Base-by-base conservation (phyloP, 2,888 invertebrate genomes). In the Ferdinandea cuprea region DNA sequence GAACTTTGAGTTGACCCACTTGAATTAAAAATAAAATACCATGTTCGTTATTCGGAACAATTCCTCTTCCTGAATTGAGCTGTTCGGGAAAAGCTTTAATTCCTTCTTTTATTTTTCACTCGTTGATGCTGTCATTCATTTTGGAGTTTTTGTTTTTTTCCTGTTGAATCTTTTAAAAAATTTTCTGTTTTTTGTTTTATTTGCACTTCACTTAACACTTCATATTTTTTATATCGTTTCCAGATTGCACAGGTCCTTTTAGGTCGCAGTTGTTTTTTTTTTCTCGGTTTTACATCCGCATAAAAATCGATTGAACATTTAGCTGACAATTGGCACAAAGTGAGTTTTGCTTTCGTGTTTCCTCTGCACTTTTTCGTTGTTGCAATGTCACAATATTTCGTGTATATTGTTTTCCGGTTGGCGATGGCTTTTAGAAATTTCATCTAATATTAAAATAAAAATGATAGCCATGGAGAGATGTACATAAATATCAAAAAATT, bases 341-440 rank as follows among this genome's bases (percentile, higher is more conserved):
- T 71, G 80, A 81, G 58, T 76, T 81, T 46, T 71, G 63, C 63
- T 69, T 80, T 63, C 63, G 76, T 35, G 65, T 81, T 30, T 65
- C 76, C 76, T 63, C 25, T 0, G 1, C 15, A 40, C 21, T 58
- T 58, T 58, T 25, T 28, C 56, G 32, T 61, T 65, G 71, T n/a
- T 58, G 48, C 48, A 48, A 44, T 56, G 54, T 37, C 28, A 74
- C 56, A 74, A 61, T 48, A 56, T 69, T 80, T 78, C 74, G 19
- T 35, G 48, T 56, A 69, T 61, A 76, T 76, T 80, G 76, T 80
- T 76, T 80, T 76, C 80, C 76, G 80, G 58, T 69, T 52, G 28
- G 63, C 37, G 63, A 65, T 76, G 76, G 46, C 63, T 76, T 81
- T 76, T 65, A 44, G 37, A 65, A 50, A 69, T 61, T 44, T 54